phyloP scores from a whole-genome alignment of 2,113 vertebrate species.

The Atlantisia rogersi region DNA sequence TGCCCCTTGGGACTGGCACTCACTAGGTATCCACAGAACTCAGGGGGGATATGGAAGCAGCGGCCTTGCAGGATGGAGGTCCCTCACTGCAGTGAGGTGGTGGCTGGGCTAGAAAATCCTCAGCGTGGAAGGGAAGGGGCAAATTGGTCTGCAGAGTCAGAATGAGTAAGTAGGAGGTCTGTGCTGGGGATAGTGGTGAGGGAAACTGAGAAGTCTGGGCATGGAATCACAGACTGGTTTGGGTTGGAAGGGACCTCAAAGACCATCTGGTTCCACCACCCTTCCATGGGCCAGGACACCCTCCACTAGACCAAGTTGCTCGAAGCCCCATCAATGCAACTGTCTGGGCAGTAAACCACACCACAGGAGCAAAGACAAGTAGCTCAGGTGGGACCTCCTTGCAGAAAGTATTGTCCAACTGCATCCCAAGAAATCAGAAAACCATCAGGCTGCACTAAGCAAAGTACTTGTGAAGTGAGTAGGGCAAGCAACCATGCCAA shows the following conservation, averaged over 20 bases:
- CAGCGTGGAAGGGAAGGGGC: neutral
- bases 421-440: neutral
- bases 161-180: neutral
- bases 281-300: too few species aligned
- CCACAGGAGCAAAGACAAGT: neutral
- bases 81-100: neutral
- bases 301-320: too few species aligned
- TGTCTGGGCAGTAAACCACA: neutral
- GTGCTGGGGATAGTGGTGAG: accelerated
- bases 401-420: accelerated
- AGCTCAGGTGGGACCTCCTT: neutral
- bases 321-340: neutral
- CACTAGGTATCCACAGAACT: neutral
- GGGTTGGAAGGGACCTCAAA: too few species aligned
- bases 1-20: neutral
- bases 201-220: neutral
- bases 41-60: accelerated
- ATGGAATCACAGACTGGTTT: too few species aligned
- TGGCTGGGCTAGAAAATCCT: neutral
- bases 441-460: neutral
- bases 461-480: neutral
- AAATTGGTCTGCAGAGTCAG: neutral
- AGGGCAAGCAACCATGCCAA: neutral
- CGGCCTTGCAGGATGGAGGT: neutral
- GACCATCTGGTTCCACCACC: too few species aligned